A percentile compares a stretch with the other conserved stretches of the same genome.
Conservation (phyloP, 2,888 invertebrate genomes). For the Trichopoda pennipes region DNA sequence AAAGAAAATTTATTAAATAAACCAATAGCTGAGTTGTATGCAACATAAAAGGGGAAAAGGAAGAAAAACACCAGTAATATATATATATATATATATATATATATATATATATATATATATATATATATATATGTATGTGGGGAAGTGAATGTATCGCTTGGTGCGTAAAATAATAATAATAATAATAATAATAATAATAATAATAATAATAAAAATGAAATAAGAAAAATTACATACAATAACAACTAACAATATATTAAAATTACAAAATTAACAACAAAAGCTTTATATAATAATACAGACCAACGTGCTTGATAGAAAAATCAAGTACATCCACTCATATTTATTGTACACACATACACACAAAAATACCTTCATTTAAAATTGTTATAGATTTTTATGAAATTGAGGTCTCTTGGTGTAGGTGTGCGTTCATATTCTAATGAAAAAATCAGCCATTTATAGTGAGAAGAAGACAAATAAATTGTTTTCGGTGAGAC, state of each 20-base stretch:
- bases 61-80: neutral
- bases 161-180: conserved; percentile 48
- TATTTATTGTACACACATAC: neutral
- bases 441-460: neutral
- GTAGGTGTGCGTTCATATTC: conserved; percentile 15
- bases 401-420: neutral
- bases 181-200: conserved; percentile 39
- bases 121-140: neutral
- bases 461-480: conserved; percentile 3
- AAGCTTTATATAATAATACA: conserved; percentile 15
- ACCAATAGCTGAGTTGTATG: conserved; percentile 38
- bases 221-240: conserved; percentile 49
- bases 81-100: neutral
- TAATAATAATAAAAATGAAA: conserved; percentile 39
- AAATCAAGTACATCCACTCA: conserved; percentile 45
- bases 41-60: conserved; percentile 16
- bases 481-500: too few species aligned
- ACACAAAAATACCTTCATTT: neutral
- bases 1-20: conserved; percentile 43
- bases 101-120: neutral
- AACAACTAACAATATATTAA: conserved; percentile 51
- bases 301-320: conserved; percentile 7
- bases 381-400: neutral
- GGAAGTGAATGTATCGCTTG: neutral
- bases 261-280: conserved; percentile 51